Evolutionary conservation across 2,888 invertebrate species (phyloP), one percentile per base, ranked within the genome.

Genomic region (Drosophila fungiperda): DNA sequence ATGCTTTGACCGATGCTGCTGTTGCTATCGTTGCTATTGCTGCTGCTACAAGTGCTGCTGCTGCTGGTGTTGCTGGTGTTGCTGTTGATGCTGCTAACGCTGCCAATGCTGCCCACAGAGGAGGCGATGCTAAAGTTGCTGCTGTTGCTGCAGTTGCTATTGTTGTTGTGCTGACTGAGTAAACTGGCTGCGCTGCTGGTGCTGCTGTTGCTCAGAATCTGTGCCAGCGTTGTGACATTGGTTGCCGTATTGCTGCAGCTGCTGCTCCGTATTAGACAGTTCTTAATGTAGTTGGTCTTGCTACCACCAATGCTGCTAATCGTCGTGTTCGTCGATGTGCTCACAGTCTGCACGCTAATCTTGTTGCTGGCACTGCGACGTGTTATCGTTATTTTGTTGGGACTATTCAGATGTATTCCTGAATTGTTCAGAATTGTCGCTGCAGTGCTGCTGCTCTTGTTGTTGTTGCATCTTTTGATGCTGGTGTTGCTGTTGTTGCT

Each of bases 191-290:
- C 86, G 75, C 87, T 90, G 84, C 83, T 90, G 48, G 87, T 89
- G 82, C 83, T 92, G 85, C 91, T 92, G 67, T 91, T 92, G 87
- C 92, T 91, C 91, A 91, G 89, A 83, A 91, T 91, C 89, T 91
- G 91, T 53, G 91, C 91, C 86, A 91, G 57, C 23, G 91, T 91
- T 35, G 91, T 91, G 79, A 91, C 90, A 84, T 91, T 91, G 75
- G 86, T 92, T 59, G 88, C 91, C 52, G 90, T 92, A 82, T 91
- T 92, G 83, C 92, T 91, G 82, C 91, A 92, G 79, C 92, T 91
- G 82, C 91, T 91, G 79, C 92, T 90, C 68, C 90, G 88, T 73
- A 92, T 92, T 20, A 92, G 80, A 73, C 92, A 92, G 81, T 92
- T 92, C 70, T 91, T 92, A 23, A 91, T 92, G 71, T 91, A 91